A percentile compares a stretch with the other conserved stretches of the same genome.
Evolutionary conservation across 1,140 invertebrate genomes (phyloP).

Genomic region (Orussus abietinus): DNA sequence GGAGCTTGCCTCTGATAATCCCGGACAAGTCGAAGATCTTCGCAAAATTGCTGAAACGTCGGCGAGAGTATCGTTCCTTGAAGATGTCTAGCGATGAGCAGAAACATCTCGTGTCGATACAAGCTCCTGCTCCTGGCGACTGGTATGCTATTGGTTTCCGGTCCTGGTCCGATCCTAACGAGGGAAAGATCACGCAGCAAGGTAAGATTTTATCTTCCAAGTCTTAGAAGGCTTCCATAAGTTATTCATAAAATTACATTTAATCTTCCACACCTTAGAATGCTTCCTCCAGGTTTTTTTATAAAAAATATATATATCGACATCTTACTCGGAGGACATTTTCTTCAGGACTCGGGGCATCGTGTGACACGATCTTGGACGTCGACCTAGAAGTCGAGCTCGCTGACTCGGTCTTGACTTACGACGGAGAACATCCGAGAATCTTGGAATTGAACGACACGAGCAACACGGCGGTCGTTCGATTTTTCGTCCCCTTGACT

Average conservation of each 20-base stretch:
- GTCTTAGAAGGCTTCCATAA: too few species aligned
- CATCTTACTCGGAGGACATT: too few species aligned
- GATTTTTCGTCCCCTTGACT: constrained; percentile 32
- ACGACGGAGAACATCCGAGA: constrained; percentile 22
- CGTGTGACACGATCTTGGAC: constrained; percentile 57
- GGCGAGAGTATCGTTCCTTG: constrained; percentile 41
- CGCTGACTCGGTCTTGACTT: constrained; percentile 31
- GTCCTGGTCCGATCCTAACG: constrained; percentile 67
- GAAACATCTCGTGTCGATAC: constrained; percentile 54
- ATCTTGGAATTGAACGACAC: constrained; percentile 29
- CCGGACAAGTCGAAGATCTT: constrained; percentile 71
- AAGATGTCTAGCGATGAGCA: constrained; percentile 53
- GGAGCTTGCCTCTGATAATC: constrained; percentile 72
- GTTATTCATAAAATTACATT: too few species aligned
- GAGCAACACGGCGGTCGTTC: constrained; percentile 32
- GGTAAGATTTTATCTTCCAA: too few species aligned
- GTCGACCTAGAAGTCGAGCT: constrained; percentile 56
- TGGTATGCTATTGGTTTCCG: constrained; percentile 78
- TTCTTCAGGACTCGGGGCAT: constrained; percentile 49
- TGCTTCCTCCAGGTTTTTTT: too few species aligned
- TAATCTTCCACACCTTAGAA: too few species aligned
- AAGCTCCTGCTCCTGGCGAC: constrained; percentile 66
- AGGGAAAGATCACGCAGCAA: constrained; percentile 67
- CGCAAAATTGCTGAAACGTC: constrained; percentile 58
- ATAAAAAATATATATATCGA: too few species aligned